These are phyloP conservation scores for Ranitomeya imitator DNA, from an alignment of 2,113 vertebrate genomes.

Conservation along the genomic window DNA sequence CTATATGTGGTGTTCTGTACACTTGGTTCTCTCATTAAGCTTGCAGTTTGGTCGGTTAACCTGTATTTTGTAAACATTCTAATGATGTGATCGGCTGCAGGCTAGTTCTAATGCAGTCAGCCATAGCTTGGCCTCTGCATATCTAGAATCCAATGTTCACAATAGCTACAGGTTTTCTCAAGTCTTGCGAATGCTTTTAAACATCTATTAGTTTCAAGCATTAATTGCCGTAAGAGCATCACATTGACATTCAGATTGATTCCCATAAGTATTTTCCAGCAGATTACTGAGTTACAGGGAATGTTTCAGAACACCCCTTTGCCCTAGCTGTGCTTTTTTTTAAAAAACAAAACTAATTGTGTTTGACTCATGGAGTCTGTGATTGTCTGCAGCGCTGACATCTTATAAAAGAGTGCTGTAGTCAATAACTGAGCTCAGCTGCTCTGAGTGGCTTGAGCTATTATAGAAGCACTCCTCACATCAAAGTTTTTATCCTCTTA, in stretches of 20 bases:
- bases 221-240: background rate
- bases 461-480: too few relatives aligned
- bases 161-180: background rate
- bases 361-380: too few relatives aligned
- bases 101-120: background rate
- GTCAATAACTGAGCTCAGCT: too few relatives aligned
- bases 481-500: too few relatives aligned
- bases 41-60: background rate
- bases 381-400: too few relatives aligned
- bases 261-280: background rate
- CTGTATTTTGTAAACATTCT: background rate
- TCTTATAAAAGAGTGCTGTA: too few relatives aligned
- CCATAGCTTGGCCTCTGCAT: background rate
- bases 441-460: too few relatives aligned
- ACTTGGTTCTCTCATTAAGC: background rate
- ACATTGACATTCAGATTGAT: background rate
- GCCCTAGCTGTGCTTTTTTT: too few relatives aligned
- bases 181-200: background rate
- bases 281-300: background rate
- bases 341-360: too few relatives aligned
- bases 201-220: background rate
- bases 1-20: background rate
- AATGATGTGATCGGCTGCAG: constrained; percentile 4
- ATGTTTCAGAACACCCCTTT: too few relatives aligned
- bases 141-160: background rate